Percentiles rank a stretch among this genome's conserved stretches.
Evolutionary conservation across 2,797 vertebrate genomes (phyloP).

Genomic region (Valencia hispanica): DNA sequence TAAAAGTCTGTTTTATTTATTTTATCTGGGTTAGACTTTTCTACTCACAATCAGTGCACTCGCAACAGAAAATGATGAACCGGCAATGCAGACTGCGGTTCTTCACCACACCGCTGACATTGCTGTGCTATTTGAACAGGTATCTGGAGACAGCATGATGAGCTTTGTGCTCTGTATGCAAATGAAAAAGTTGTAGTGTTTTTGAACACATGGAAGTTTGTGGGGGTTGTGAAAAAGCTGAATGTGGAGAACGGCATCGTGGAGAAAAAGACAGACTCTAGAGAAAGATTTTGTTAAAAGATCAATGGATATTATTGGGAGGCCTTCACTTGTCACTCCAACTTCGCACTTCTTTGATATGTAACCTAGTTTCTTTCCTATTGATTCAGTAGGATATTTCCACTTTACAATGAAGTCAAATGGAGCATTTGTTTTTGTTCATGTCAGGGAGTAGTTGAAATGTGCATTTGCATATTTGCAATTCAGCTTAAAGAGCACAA

Average conservation of each 20-base stretch:
- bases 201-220: conserved; percentile 65
- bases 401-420: conserved; percentile 52
- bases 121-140: conserved; percentile 72
- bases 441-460: conserved; percentile 50
- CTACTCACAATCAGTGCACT: conserved; percentile 34
- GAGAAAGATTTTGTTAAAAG: conserved; percentile 59
- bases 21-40: conserved; percentile 80
- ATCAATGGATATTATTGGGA: conserved; percentile 77
- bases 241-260: conserved; percentile 70
- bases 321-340: conserved; percentile 55
- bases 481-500: conserved; percentile 43
- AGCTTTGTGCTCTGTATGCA: conserved; percentile 75
- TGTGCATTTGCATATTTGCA: conserved; percentile 46
- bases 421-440: conserved; percentile 38
- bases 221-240: conserved; percentile 60
- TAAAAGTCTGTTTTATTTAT: conserved; percentile 84
- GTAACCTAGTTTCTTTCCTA: conserved; percentile 74
- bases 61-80: conserved; percentile 32
- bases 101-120: conserved; percentile 62
- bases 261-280: conserved; percentile 63
- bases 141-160: conserved; percentile 70
- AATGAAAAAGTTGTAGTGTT: conserved; percentile 73
- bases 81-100: conserved; percentile 23
- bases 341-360: conserved; percentile 59
- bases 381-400: conserved; percentile 58